Conservation (phyloP, 2,113 vertebrate species). For the Myiopsitta monachus region DNA sequence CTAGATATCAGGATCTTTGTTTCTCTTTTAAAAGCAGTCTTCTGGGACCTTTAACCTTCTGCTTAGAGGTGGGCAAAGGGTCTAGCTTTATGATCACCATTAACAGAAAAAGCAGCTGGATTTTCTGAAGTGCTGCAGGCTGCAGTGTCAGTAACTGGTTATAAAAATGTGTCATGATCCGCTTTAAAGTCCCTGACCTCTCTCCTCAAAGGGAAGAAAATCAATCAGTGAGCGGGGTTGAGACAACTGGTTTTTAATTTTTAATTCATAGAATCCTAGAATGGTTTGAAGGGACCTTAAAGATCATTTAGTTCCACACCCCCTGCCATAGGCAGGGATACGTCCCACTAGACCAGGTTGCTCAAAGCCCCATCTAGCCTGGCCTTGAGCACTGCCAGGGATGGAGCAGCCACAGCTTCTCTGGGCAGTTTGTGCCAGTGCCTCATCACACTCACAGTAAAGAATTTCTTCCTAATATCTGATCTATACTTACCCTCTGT, state of each 20-base stretch:
- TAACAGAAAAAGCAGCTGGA: background rate
- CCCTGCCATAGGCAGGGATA: background rate
- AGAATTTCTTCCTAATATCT: background rate
- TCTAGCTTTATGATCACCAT: background rate
- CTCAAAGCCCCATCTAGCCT: background rate
- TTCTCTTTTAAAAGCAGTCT: background rate
- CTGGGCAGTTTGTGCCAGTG: background rate
- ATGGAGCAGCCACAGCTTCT: background rate
- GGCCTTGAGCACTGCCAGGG: background rate
- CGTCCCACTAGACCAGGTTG: background rate
- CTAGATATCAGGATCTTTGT: background rate
- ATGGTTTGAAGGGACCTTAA: background rate
- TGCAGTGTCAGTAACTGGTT: background rate
- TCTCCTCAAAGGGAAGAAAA: background rate
- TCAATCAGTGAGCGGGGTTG: background rate
- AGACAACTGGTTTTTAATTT: background rate
- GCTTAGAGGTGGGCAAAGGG: background rate
- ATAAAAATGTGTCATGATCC: background rate
- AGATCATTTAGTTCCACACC: background rate
- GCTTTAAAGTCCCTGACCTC: background rate
- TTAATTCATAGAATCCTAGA: background rate
- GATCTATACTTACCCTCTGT: background rate
- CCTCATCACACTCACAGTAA: background rate
- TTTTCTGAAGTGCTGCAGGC: background rate
- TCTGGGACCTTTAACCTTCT: background rate